These are phyloP conservation scores for Meliscaeva auricollis DNA, from an alignment of 2,888 invertebrate species.

Conservation along the genomic window DNA sequence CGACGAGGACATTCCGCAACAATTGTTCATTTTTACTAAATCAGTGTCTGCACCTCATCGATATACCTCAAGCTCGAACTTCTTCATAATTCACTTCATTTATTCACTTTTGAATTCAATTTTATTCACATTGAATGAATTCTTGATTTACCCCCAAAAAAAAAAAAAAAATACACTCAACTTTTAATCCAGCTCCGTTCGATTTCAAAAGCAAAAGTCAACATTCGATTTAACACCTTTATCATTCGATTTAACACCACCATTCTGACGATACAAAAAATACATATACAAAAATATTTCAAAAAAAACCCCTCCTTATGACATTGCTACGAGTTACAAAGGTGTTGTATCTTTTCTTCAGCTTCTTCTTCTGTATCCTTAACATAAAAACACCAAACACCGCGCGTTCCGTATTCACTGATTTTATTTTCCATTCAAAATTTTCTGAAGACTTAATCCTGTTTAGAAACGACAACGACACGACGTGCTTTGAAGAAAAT, in stretches of 20 bases:
- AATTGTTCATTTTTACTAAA: background rate
- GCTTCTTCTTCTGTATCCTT: background rate
- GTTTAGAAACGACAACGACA: slow-evolving; percentile 30
- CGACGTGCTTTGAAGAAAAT: slow-evolving; percentile 20
- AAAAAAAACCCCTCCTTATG: background rate
- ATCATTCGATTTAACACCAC: slow-evolving; percentile 37
- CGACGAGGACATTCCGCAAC: too few relatives aligned
- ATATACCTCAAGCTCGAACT: background rate
- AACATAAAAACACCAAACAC: background rate
- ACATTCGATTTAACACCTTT: slow-evolving; percentile 39
- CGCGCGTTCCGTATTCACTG: slow-evolving; percentile 39
- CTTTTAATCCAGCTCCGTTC: slow-evolving; percentile 13
- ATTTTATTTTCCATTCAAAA: slow-evolving; percentile 66
- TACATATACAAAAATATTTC: slow-evolving; percentile 1
- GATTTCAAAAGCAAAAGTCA: slow-evolving; percentile 28
- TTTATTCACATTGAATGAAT: slow-evolving; percentile 13
- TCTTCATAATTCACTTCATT: slow-evolving; percentile 11
- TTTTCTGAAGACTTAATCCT: slow-evolving; percentile 61
- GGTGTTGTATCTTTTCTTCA: background rate
- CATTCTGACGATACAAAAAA: slow-evolving; percentile 15
- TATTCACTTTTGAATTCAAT: slow-evolving; percentile 1
- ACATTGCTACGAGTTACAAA: slow-evolving; percentile 3
- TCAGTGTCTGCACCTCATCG: background rate
- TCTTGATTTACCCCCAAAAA: background rate
- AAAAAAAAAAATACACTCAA: background rate